Conservation (phyloP, 2,888 invertebrate genomes). For the Drosophila nigricruria region DNA sequence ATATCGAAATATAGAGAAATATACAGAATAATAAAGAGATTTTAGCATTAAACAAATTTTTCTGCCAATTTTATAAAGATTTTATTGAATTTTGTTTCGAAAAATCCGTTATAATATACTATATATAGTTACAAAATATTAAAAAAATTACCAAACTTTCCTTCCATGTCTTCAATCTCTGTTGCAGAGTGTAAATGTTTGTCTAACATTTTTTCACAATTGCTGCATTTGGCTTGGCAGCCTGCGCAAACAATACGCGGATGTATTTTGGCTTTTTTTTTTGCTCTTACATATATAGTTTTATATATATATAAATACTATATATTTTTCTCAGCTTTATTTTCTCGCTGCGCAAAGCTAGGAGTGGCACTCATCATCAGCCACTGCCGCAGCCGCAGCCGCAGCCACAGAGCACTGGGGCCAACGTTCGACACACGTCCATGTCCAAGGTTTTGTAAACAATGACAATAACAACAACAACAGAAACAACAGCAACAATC, state of each 20-base stretch:
- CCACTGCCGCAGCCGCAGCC: constrained; percentile 26
- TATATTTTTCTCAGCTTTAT: constrained; percentile 40
- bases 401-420: constrained; percentile 44
- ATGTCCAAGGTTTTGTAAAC: constrained; percentile 78
- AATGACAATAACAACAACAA: constrained; percentile 53
- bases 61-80: neutral
- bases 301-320: constrained; percentile 7
- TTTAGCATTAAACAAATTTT: too few relatives aligned
- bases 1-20: neutral
- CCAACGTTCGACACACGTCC: constrained; percentile 71
- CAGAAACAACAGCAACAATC: constrained; percentile 53
- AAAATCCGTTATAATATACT: neutral
- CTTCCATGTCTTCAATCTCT: neutral
- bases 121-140: neutral
- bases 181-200: neutral
- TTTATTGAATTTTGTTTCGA: neutral
- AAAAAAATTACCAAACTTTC: neutral
- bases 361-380: constrained; percentile 77
- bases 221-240: constrained; percentile 33
- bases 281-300: constrained; percentile 1
- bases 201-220: constrained; percentile 49
- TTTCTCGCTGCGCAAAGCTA: constrained; percentile 62
- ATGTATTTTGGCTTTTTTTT: constrained; percentile 54
- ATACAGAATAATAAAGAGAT: neutral
- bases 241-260: constrained; percentile 73